Base-by-base conservation (phyloP, 2,888 invertebrate genomes). In the Zeuzera pyrina region DNA sequence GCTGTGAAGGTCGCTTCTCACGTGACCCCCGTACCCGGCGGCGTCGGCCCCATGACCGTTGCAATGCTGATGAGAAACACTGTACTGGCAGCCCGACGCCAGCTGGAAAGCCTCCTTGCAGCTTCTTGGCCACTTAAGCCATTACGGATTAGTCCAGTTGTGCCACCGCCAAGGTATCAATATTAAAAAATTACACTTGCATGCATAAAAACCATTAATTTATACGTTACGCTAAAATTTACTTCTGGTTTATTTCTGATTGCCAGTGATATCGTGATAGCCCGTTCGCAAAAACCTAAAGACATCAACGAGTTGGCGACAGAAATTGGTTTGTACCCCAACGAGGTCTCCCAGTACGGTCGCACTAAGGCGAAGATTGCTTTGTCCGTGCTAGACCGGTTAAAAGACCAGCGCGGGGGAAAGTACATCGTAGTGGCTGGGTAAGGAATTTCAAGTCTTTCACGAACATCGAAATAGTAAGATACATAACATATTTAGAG, bases 41-140 rank as follows among this genome's bases (percentile, higher is more conserved):
- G 99, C 40, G 98, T 99, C 38, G 99, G 99, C 0, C 99, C 98
- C 10, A 98, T 99, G 97, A 99, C 99, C 0, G 99, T 97, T 42
- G 97, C 97, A 12, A 98, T 98, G 97, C 79, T 96, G 16, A 95
- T 97, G 94, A 89, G 89, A 51, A 99, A 99, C 78, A 98, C 97
- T 0, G 92, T 97, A 19, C 85, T 91, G 43, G 91, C 95, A 30
- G 96, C 97, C 5, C 79, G 88, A 48, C 84, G 86, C 29, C 84
- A 88, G 31, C 86, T 87, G 8, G 74, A 86, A 14, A 85, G 83
- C 14, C 51, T 89, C 12, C 57, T 87, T n/a, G 79, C 74, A 31
- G 77, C 74, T n/a, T 58, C 74, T 19, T 96, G 97, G 97, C 86
- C 86, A 23, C 68, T 96, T 12, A 77, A 84, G 11, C 72, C 87